phyloP scores from a whole-genome alignment of 2,888 invertebrate genomes.

The Tineola bisselliella region DNA sequence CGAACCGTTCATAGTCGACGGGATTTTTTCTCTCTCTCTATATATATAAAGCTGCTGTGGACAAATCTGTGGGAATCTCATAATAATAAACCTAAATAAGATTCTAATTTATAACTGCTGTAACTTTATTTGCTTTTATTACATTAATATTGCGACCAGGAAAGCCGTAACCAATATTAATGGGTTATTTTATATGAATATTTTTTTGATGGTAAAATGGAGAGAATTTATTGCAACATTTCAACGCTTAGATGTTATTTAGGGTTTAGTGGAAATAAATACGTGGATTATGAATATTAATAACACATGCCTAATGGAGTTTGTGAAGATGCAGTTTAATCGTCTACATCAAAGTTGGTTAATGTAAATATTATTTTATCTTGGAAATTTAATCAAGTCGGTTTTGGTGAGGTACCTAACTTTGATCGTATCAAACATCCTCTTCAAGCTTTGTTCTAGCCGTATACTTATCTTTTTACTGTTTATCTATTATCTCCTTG shows the following conservation, averaged over 20 bases:
- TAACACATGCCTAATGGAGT: background rate
- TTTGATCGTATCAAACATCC: background rate
- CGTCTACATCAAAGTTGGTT: slow-evolving; percentile 8
- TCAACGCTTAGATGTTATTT: background rate
- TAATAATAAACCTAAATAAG: slow-evolving; percentile 6
- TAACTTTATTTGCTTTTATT: slow-evolving; percentile 1
- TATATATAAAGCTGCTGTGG: slow-evolving; percentile 11
- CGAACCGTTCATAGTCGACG: slow-evolving; percentile 4
- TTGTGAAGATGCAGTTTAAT: slow-evolving; percentile 6
- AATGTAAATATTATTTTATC: slow-evolving; percentile 9
- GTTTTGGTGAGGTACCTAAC: background rate
- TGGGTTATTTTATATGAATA: background rate
- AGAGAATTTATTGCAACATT: slow-evolving; percentile 1
- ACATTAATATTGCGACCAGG: background rate
- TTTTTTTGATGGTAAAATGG: background rate
- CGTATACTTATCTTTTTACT: background rate
- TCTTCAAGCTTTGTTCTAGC: background rate
- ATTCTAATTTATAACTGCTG: slow-evolving; percentile 1
- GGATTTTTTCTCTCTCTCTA: background rate
- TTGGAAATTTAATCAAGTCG: slow-evolving; percentile 1
- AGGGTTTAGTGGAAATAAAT: background rate
- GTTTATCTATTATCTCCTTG: background rate
- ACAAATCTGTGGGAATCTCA: slow-evolving; percentile 11
- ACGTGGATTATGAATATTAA: slow-evolving; percentile 1
- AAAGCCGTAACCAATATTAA: background rate